Conservation (phyloP, 2,113 vertebrate genomes). For the Theropithecus gelada region DNA sequence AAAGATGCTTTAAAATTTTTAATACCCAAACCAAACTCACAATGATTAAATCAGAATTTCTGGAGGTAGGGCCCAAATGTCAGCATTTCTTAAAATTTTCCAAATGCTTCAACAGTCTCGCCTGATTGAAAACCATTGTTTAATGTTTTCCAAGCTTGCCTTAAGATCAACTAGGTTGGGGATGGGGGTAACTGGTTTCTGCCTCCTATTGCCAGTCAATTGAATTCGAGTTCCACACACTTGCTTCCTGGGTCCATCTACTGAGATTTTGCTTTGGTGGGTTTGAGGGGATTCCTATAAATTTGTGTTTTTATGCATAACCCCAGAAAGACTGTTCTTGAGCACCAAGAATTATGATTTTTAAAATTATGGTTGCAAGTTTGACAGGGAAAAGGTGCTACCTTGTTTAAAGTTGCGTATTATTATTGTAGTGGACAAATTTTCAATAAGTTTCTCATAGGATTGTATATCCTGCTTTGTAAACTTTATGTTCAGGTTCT, state of each 20-base stretch:
- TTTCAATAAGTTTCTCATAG: background rate
- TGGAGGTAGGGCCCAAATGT: background rate
- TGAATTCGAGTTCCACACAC: background rate
- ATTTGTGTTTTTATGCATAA: background rate
- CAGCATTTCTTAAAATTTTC: background rate
- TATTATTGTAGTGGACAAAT: background rate
- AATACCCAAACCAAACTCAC: background rate
- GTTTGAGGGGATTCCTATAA: background rate
- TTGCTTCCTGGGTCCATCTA: background rate
- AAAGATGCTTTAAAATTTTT: background rate
- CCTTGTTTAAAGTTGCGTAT: background rate
- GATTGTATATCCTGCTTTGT: background rate
- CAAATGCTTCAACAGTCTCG: background rate
- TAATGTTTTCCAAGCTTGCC: background rate
- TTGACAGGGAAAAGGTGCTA: background rate
- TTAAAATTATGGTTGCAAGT: background rate
- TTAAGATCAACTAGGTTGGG: background rate
- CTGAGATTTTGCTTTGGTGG: background rate
- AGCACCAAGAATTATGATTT: background rate
- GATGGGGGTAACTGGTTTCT: background rate
- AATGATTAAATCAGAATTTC: conserved; percentile 26
- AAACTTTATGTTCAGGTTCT: background rate
- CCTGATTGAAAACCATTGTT: background rate
- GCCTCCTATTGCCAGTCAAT: background rate
- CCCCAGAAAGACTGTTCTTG: background rate